Evolutionary conservation across 1,140 invertebrate species (phyloP).

Genomic region (Hermatobates lingyangjiaoensis): DNA sequence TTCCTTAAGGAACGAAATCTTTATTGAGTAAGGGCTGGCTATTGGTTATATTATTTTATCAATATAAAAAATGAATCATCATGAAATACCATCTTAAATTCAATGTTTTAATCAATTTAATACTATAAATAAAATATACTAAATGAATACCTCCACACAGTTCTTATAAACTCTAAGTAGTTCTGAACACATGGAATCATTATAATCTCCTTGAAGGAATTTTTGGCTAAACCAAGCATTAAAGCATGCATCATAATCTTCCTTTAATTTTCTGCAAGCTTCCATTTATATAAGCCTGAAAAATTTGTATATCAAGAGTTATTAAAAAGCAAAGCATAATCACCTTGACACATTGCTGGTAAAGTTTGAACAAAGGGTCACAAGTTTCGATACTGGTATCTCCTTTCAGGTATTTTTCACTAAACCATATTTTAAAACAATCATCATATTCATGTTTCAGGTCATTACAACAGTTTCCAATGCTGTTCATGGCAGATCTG

Average conservation of each 20-base stretch:
- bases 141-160: conserved; percentile 61
- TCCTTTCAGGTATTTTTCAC: conserved; percentile 76
- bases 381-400: conserved; percentile 61
- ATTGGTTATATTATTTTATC: neutral
- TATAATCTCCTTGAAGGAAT: conserved; percentile 68
- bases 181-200: conserved; percentile 61
- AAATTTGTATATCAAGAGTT: too few relatives aligned
- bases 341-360: conserved; percentile 84
- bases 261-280: conserved; percentile 42
- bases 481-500: conserved; percentile 74
- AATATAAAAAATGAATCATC: neutral
- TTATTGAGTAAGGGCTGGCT: neutral
- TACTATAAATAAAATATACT: neutral
- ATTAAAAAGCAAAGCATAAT: conserved; percentile 19
- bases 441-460: conserved; percentile 76
- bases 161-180: conserved; percentile 73
- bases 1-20: neutral
- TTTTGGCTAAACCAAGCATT: conserved; percentile 81
- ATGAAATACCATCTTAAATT: neutral
- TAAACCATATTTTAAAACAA: conserved; percentile 86
- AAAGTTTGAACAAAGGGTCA: conserved; percentile 60
- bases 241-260: conserved; percentile 80
- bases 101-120: neutral
- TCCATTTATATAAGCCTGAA: conserved; percentile 17
- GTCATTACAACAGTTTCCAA: conserved; percentile 70